Conservation (phyloP, 2,113 vertebrate genomes). For the Peromyscus leucopus region DNA sequence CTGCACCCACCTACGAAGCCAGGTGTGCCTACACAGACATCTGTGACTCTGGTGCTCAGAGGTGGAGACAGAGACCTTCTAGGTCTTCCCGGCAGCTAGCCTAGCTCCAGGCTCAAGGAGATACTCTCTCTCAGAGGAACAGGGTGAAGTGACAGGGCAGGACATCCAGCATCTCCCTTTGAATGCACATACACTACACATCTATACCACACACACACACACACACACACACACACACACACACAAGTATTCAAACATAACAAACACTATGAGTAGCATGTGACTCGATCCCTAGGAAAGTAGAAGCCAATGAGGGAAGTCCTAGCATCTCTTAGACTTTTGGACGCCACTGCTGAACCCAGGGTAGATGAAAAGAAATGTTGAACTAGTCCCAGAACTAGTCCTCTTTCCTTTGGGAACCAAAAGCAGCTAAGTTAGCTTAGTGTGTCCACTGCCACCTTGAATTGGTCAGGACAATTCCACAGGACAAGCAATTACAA, state of each 20-base stretch:
- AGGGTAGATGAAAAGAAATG: not conserved
- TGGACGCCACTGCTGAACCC: not conserved
- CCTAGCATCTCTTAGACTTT: not conserved
- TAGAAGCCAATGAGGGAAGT: slow-evolving; percentile 1
- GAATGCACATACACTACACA: not conserved
- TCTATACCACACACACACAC: not conserved
- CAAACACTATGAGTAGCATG: not conserved
- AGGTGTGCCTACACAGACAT: not conserved
- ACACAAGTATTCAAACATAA: not conserved
- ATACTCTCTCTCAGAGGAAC: not conserved
- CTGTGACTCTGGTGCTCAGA: not conserved
- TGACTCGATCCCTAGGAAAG: slow-evolving; percentile 35
- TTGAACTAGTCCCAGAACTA: not conserved
- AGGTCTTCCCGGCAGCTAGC: not conserved
- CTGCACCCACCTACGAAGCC: not conserved
- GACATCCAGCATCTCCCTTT: not conserved
- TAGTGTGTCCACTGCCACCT: slow-evolving; percentile 4
- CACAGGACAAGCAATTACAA: slow-evolving; percentile 50
- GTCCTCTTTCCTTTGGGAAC: slow-evolving; percentile 10
- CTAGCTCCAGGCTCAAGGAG: not conserved
- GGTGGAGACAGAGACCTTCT: not conserved
- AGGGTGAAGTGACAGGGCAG: too few relatives aligned
- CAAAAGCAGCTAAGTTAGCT: not conserved
- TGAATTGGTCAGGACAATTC: slow-evolving; percentile 30
- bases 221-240: not conserved